Conservation (phyloP, 2,797 vertebrate species). For the Eupleurogrammus muticus region DNA sequence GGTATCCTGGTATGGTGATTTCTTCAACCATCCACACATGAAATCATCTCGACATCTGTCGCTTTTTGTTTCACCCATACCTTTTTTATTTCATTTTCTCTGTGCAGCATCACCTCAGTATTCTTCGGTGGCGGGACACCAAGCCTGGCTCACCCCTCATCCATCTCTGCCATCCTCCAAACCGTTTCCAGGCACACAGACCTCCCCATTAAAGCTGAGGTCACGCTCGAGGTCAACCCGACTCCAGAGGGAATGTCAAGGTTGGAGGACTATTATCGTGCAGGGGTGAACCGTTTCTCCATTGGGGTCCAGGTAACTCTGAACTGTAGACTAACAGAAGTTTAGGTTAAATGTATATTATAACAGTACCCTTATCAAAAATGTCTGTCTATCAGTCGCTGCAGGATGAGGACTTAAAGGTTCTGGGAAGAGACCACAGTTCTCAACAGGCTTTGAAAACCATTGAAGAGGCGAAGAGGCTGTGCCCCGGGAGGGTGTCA, state of each 20-base stretch:
- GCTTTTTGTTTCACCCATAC: background rate
- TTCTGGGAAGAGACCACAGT: slow-evolving; percentile 91
- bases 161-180: slow-evolving; percentile 86
- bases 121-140: slow-evolving; percentile 97
- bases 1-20: slow-evolving; percentile 84
- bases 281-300: slow-evolving; percentile 92
- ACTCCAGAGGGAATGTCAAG: slow-evolving; percentile 75
- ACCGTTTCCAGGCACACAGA: slow-evolving; percentile 69
- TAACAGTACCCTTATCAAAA: background rate
- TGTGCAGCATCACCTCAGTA: slow-evolving; percentile 88
- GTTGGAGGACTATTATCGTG: slow-evolving; percentile 82
- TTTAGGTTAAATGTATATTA: background rate
- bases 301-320: slow-evolving; percentile 91
- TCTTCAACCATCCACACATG: background rate
- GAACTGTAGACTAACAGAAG: too few species aligned
- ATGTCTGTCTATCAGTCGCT: slow-evolving; percentile 83
- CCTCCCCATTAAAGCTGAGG: slow-evolving; percentile 82
- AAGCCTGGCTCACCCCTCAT: slow-evolving; percentile 88
- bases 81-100: slow-evolving; percentile 10
- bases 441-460: slow-evolving; percentile 82
- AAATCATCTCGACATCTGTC: background rate
- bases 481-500: slow-evolving; percentile 90
- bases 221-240: slow-evolving; percentile 94
- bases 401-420: slow-evolving; percentile 82
- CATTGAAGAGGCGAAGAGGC: slow-evolving; percentile 80